Evolutionary conservation across 2,797 vertebrate genomes (phyloP).

Genomic region (Decapterus maruadsi): DNA sequence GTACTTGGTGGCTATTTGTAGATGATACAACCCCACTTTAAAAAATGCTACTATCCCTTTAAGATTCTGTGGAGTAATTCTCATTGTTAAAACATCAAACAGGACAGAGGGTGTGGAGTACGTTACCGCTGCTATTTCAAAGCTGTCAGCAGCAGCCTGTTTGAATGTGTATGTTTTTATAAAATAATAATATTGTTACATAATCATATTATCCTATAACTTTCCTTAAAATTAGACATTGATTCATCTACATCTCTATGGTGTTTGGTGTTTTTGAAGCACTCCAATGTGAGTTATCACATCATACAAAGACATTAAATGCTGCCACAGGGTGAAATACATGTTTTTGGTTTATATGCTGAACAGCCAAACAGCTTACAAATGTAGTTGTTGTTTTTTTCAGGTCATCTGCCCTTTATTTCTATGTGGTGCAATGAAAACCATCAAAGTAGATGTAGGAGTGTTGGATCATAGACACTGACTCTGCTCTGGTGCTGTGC

Average conservation of each 20-base stretch:
- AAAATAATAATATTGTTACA: neutral
- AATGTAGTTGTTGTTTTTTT: neutral
- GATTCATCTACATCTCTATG: neutral
- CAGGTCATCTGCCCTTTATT: neutral
- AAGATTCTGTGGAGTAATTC: slow-evolving; percentile 15
- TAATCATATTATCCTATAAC: slow-evolving; percentile 7
- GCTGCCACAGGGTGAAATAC: no score
- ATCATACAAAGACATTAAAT: neutral
- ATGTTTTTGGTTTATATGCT: neutral
- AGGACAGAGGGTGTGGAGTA: neutral
- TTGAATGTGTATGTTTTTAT: neutral
- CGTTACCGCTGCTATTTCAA: neutral
- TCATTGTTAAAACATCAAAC: slow-evolving; percentile 12
- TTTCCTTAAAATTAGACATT: neutral
- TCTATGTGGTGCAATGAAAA: neutral
- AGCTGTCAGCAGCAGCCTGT: neutral
- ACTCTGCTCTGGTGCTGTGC: slow-evolving; percentile 88
- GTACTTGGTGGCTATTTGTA: no score
- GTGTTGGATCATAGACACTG: slow-evolving; percentile 53
- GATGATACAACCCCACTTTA: no score
- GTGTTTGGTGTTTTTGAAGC: slow-evolving; percentile 1
- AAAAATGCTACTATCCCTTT: no score
- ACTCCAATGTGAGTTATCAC: neutral
- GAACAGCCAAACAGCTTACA: neutral
- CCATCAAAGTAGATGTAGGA: neutral